Conservation (phyloP, 23 tunicate species). For the Halocynthia aurantium region DNA sequence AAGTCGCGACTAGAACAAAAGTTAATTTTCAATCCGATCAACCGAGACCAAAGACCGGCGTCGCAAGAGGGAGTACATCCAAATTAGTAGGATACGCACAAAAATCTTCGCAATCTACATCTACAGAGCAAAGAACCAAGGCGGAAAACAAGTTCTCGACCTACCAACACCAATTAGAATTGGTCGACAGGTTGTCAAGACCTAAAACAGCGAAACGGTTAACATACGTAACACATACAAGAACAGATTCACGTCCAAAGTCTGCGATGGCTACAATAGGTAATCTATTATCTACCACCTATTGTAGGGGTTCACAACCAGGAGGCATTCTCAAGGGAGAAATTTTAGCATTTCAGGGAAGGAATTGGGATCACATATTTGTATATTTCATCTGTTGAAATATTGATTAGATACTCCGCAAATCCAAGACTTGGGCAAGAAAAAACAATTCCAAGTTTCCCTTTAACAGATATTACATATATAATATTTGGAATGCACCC, state of each 20-base stretch:
- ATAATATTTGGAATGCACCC: too few species aligned
- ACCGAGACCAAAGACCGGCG: constrained; percentile 4
- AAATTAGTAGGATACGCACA: too few species aligned
- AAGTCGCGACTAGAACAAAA: background rate
- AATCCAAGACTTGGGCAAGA: too few species aligned
- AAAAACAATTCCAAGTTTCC: too few species aligned
- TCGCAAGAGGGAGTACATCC: background rate
- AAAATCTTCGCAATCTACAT: background rate
- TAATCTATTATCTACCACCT: constrained; percentile 9
- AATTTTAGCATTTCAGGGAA: too few species aligned
- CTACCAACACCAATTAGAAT: constrained; percentile 49
- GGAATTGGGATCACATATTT: too few species aligned
- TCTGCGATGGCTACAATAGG: constrained; percentile 94
- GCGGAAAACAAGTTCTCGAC: background rate
- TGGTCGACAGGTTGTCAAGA: constrained; percentile 57
- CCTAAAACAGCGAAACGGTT: constrained; percentile 45
- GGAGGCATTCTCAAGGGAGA: background rate
- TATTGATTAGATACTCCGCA: too few species aligned
- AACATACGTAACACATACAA: background rate
- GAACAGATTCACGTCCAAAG: constrained; percentile 42
- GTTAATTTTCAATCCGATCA: background rate
- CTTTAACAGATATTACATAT: too few species aligned
- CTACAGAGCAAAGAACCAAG: background rate
- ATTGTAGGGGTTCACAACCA: background rate
- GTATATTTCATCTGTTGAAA: too few species aligned